Base-by-base conservation (phyloP, 1,140 invertebrate species). In the Sarcophaga peregrina region DNA sequence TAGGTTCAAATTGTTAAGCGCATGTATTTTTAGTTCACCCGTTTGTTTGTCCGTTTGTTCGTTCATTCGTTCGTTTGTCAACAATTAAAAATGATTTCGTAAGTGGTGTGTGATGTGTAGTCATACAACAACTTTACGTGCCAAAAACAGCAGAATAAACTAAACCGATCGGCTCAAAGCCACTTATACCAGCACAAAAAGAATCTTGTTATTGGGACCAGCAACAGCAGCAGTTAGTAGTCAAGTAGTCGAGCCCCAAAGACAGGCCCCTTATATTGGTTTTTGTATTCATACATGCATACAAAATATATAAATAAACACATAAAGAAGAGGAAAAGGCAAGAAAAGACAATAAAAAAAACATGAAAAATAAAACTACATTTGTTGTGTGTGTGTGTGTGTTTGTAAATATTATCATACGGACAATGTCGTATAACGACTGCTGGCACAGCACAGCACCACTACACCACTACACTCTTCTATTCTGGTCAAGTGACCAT, bases 41-140 rank as follows among this genome's bases (percentile, higher is more conserved):
- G 25, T 37, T 37, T 37, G 25, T 37, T 37, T 37, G 25, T 37
- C 25, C 25, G 25, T 4, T 37, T 37, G 25, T 37, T 37, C 25
- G 25, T 37, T 37, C 25, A 37, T 37, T 37, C 25, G 25, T 37
- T 37, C 25, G 25, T 37, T 37, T 37, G 25, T 37, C 25, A 37
- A 37, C 25, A 37, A 37, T 37, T 37, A 37, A 37, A 62, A 62
- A 62, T 62, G 54, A 62, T 62, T 62, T 62, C 54, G 54, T 62
- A 62, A 62, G 54, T 15, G 25, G 25, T 37, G 25, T 37, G 25
- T 37, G 25, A 37, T 37, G 25, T 37, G 25, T 37, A 15, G 54
- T 62, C 54, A 62, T 62, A 62, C 54, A 62, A 62, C 54, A 62
- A 62, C 54, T 62, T 62, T 62, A 62, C 54, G 54, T 62, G 54